phyloP scores from a whole-genome alignment of 53 echinoderm and acorn worm species.

The Holothuria scabra region DNA sequence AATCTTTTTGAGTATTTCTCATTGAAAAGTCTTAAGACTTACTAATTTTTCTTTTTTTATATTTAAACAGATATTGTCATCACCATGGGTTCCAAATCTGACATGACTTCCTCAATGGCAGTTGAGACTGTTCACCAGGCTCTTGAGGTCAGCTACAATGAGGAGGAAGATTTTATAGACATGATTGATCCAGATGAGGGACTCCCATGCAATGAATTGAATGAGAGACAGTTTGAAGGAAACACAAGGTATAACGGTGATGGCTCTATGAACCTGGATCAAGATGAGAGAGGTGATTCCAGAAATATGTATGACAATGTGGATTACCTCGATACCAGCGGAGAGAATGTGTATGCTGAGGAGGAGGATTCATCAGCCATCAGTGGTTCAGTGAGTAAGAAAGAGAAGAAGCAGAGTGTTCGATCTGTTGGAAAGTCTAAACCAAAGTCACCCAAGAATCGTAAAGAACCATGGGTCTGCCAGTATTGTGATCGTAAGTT shows the following conservation, averaged over 20 bases:
- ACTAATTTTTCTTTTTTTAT: too few species aligned
- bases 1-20: too few species aligned
- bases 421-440: constrained; percentile 1
- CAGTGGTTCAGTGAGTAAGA: constrained; percentile 4
- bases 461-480: constrained; percentile 44
- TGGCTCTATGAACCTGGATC: too few species aligned
- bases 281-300: background rate
- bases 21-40: too few species aligned
- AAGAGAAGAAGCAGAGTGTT: background rate
- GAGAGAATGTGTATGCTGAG: background rate
- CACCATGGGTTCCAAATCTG: constrained; percentile 48
- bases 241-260: too few species aligned
- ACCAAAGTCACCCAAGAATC: constrained; percentile 23
- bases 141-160: constrained; percentile 1
- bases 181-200: constrained; percentile 45
- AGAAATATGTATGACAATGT: background rate
- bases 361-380: background rate
- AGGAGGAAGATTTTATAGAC: constrained; percentile 40
- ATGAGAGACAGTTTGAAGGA: too few species aligned
- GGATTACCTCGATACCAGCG: background rate
- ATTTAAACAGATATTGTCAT: background rate
- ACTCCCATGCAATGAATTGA: too few species aligned
- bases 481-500: constrained; percentile 42
- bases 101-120: constrained; percentile 35
- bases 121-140: constrained; percentile 35